Percentiles rank a stretch among this genome's conserved stretches.
These are phyloP conservation scores for Clarias macrocephalus DNA, from an alignment of 2,113 vertebrate genomes.

Conservation along the genomic window DNA sequence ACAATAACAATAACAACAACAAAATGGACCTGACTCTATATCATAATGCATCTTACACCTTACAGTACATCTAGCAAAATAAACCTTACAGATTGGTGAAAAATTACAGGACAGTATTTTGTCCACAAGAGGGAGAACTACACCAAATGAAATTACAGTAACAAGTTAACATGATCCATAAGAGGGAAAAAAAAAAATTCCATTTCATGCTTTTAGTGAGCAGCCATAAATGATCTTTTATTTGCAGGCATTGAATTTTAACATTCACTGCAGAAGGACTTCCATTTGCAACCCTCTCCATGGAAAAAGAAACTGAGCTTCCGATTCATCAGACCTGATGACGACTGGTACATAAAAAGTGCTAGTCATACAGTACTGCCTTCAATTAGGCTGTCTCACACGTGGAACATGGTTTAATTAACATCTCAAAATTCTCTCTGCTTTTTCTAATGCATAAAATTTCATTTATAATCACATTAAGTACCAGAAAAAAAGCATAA, in stretches of 20 bases:
- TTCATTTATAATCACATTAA: background rate
- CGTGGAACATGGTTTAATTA: conserved; percentile 8
- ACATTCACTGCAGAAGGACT: background rate
- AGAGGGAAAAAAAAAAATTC: background rate
- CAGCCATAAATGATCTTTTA: conserved; percentile 53
- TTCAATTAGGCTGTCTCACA: background rate
- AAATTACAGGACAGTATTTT: background rate
- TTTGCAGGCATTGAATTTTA: conserved; percentile 54
- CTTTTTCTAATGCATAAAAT: background rate
- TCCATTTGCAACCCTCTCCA: conserved; percentile 6
- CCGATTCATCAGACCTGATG: conserved; percentile 54
- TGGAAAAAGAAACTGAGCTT: conserved; percentile 52
- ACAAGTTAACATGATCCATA: background rate
- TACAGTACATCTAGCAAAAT: no score
- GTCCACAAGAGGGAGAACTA: conserved; percentile 61
- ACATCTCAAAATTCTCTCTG: background rate
- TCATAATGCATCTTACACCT: background rate
- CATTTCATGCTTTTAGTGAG: conserved; percentile 53
- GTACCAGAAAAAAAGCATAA: background rate
- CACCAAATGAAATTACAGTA: background rate
- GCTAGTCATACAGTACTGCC: background rate
- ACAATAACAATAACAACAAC: background rate
- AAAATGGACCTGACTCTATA: background rate
- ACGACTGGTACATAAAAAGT: background rate
- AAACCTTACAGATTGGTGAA: background rate